Evolutionary conservation across 2,888 invertebrate species (phyloP).

Genomic region (Megamerina dolium): DNA sequence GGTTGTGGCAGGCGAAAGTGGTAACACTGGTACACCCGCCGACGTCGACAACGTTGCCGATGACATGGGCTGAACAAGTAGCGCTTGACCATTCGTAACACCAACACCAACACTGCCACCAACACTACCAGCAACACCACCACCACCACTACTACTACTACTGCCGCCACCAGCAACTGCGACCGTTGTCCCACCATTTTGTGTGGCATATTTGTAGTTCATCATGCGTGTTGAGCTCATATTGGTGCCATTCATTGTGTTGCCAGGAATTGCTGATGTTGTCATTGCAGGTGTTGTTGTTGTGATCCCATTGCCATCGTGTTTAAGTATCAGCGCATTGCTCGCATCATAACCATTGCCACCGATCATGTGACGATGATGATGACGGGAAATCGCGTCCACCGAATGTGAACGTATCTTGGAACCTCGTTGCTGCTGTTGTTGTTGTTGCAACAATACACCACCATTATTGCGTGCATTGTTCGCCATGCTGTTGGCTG

Average conservation of each 20-base stretch:
- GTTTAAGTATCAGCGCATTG: slow-evolving; percentile 41
- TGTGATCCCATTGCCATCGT: slow-evolving; percentile 36
- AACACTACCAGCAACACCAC: slow-evolving; percentile 6
- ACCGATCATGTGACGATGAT: no score
- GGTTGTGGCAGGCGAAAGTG: slow-evolving; percentile 19
- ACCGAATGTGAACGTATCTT: slow-evolving; percentile 46
- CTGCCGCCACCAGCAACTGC: slow-evolving; percentile 10
- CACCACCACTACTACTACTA: no score
- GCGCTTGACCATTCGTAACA: slow-evolving; percentile 27
- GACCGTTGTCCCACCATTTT: background rate
- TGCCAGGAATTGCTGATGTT: background rate
- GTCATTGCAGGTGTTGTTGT: slow-evolving; percentile 21
- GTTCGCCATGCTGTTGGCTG: slow-evolving; percentile 1
- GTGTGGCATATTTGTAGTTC: slow-evolving; percentile 34
- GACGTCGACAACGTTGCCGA: slow-evolving; percentile 38
- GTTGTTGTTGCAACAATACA: slow-evolving; percentile 14
- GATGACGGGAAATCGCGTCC: slow-evolving; percentile 44
- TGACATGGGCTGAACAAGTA: slow-evolving; percentile 43
- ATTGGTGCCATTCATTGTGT: slow-evolving; percentile 8
- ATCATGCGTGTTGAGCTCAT: slow-evolving; percentile 42
- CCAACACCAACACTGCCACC: slow-evolving; percentile 2
- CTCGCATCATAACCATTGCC: slow-evolving; percentile 38
- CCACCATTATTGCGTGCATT: slow-evolving; percentile 11
- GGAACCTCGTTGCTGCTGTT: slow-evolving; percentile 21
- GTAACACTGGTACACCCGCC: slow-evolving; percentile 22